Base-by-base conservation (phyloP, 2,888 invertebrate genomes). In the Linyphia triangularis region DNA sequence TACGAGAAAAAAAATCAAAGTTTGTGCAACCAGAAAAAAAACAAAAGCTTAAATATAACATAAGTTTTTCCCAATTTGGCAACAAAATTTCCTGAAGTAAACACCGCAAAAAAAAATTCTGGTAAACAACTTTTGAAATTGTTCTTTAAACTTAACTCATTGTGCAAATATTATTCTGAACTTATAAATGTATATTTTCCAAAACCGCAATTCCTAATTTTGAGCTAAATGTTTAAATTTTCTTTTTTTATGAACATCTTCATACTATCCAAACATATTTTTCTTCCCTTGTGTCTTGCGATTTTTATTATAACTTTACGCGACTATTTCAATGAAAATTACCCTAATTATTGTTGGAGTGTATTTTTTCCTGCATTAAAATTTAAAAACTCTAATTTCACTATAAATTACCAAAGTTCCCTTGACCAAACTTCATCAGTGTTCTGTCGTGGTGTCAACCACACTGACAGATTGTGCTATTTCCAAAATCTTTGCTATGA, bases 401-500 rank as follows among this genome's bases (percentile, higher is more conserved):
- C 28, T 10, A 6, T 4, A 4, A 24, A 24, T 22, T 13, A 28
- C 30, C 16, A 26, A 24, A 30, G n/a, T 57, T 22, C 24, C n/a
- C 22, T 10, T 0, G 16, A 77, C 10, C 33, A 19, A 0, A n/a
- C 51, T 61, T 90, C 91, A 7, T 92, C 92, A 1, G 91, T 92
- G 13, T 91, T 91, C 91, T 92, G 92, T 83, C 85, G 81, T 65
- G 92, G 92, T 6, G 79, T 43, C 6, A 73, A 91, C 40, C 90
- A 91, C 78, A 91, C 90, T 7, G 89, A 91, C 63, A 90, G 92
- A 72, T 77, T 91, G 4, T 94, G 93, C 89, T 91, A 91, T 19
- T 93, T 93, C 90, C 88, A 91, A 40, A 93, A 93, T 91, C 89
- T 94, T 26, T 93, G 93, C 90, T 93, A 92, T 90, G 86, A 92